phyloP scores from a whole-genome alignment of 2,797 vertebrate genomes.

The Enteromius paludinosus region DNA sequence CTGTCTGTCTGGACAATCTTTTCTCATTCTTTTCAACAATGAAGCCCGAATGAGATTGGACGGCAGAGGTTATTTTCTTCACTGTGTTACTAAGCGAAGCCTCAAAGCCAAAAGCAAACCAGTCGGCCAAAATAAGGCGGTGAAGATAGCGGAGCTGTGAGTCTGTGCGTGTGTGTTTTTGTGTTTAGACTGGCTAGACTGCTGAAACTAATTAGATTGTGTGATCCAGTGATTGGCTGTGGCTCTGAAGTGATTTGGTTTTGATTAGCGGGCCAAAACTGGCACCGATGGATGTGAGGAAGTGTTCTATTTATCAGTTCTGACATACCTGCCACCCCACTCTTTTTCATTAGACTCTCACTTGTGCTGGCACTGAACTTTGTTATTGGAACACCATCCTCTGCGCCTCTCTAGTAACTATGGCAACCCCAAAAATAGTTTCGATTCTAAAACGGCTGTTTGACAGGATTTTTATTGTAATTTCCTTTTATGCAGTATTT shows the following conservation, averaged over 20 bases:
- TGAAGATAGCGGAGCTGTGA: conserved; percentile 19
- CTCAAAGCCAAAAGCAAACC: conserved; percentile 33
- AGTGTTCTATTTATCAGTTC: conserved; percentile 61
- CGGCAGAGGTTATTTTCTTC: conserved; percentile 41
- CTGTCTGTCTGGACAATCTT: conserved; percentile 32
- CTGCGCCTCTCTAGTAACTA: conserved; percentile 73
- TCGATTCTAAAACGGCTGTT: conserved; percentile 66
- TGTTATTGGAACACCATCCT: conserved; percentile 69
- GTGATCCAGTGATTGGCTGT: conserved; percentile 50
- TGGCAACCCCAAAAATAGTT: conserved; percentile 75
- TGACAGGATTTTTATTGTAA: conserved; percentile 4
- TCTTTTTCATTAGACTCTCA: conserved; percentile 72
- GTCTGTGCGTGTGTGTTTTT: conserved; percentile 13
- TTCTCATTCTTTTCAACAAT: conserved; percentile 52
- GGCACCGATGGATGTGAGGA: conserved; percentile 40
- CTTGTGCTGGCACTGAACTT: conserved; percentile 70
- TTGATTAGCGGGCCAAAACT: conserved; percentile 54
- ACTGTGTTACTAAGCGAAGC: conserved; percentile 22
- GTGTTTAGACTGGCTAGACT: conserved; percentile 35
- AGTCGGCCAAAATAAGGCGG: conserved; percentile 31
- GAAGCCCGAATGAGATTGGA: conserved; percentile 42
- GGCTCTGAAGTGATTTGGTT: conserved; percentile 60
- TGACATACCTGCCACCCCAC: conserved; percentile 66
- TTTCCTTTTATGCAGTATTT: conserved; percentile 14
- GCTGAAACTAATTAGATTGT: conserved; percentile 55